Conservation (phyloP, 53 echinoderm and acorn worm genomes). For the Apostichopus leukothele region DNA sequence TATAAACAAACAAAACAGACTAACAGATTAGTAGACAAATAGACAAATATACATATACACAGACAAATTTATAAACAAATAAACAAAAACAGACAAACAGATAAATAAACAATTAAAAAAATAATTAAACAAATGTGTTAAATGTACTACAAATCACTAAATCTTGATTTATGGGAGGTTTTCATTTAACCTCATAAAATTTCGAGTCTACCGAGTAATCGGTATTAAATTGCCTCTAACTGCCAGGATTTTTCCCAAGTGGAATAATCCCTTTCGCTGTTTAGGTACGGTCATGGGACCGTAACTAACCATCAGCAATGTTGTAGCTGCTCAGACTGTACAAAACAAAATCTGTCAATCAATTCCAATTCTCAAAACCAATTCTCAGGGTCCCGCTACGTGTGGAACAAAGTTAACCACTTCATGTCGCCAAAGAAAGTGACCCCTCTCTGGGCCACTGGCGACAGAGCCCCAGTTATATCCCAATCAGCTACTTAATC, state of each 20-base stretch:
- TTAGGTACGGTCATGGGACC: neutral
- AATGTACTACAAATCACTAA: too few relatives aligned
- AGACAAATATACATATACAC: too few relatives aligned
- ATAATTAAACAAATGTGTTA: too few relatives aligned
- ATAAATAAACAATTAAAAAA: too few relatives aligned
- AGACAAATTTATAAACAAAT: too few relatives aligned
- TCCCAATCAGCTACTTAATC: slow-evolving; percentile 30
- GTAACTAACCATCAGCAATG: slow-evolving; percentile 3
- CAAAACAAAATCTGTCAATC: neutral
- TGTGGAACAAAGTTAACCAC: slow-evolving; percentile 15
- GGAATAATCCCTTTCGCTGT: neutral
- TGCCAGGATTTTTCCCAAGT: neutral
- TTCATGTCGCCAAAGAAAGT: neutral
- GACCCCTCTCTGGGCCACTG: slow-evolving; percentile 27
- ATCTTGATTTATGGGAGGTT: too few relatives aligned
- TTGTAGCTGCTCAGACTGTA: neutral
- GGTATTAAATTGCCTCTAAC: too few relatives aligned
- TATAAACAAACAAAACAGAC: too few relatives aligned
- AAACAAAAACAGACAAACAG: too few relatives aligned
- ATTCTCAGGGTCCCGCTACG: neutral
- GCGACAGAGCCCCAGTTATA: slow-evolving; percentile 32
- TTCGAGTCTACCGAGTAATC: too few relatives aligned
- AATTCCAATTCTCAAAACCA: neutral
- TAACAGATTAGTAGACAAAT: too few relatives aligned
- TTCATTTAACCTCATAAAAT: too few relatives aligned